Percentiles rank a stretch among this genome's conserved stretches.
Conservation (phyloP, 2,113 vertebrate genomes). For the Mobula hypostoma region DNA sequence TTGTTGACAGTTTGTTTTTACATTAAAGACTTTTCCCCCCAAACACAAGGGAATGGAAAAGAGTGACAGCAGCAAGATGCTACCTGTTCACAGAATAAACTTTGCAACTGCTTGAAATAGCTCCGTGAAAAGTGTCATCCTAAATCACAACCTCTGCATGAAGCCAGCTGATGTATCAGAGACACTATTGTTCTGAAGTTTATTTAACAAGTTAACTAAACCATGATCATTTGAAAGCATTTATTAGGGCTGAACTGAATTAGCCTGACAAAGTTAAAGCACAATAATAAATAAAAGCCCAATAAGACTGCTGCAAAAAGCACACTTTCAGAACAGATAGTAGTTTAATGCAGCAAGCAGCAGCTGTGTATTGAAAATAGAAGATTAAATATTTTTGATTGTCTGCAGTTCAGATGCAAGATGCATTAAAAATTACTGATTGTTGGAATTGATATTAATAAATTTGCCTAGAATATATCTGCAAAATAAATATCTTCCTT, state of each 20-base stretch:
- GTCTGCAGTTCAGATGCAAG: neutral
- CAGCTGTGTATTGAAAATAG: neutral
- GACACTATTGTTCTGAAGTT: neutral
- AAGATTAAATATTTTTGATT: neutral
- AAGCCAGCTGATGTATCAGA: neutral
- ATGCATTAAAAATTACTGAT: neutral
- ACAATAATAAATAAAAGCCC: neutral
- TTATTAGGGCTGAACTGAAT: neutral
- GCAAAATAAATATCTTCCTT: neutral
- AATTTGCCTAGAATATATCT: neutral
- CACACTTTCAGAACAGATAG: neutral
- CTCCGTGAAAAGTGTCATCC: neutral
- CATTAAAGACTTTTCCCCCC: neutral
- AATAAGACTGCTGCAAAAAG: neutral
- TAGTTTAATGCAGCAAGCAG: neutral
- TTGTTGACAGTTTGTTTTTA: neutral
- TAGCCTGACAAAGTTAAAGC: neutral
- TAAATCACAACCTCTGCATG: neutral
- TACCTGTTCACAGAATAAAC: neutral
- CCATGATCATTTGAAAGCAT: neutral
- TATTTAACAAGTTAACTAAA: neutral
- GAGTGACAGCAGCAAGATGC: neutral
- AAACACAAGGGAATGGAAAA: neutral
- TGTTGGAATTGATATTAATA: neutral
- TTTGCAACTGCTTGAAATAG: neutral